Percentiles rank a stretch among this genome's conserved stretches.
phyloP scores from a whole-genome alignment of 1,140 invertebrate genomes.

The Drosophila yakuba region DNA sequence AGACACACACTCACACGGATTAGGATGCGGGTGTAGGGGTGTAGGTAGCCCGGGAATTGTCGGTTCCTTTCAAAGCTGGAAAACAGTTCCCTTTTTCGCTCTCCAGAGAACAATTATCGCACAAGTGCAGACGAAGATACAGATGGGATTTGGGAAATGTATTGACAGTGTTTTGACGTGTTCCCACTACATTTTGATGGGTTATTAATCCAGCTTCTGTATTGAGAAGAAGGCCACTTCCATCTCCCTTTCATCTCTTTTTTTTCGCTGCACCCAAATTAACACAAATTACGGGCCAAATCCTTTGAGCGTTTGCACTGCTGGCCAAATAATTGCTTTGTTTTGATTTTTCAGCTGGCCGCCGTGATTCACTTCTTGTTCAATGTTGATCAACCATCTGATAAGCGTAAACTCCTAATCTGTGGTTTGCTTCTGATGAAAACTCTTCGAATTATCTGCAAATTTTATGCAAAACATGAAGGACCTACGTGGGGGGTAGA shows the following conservation, averaged over 20 bases:
- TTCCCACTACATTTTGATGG: conserved; percentile 63
- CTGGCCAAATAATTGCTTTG: conserved; percentile 23
- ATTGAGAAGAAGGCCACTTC: no score
- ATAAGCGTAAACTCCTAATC: conserved; percentile 34
- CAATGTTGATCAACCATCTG: conserved; percentile 48
- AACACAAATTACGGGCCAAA: conserved; percentile 42
- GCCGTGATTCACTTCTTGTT: conserved; percentile 15
- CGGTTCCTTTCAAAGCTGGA: conserved; percentile 57
- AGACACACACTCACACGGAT: not conserved
- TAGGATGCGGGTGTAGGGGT: conserved; percentile 9
- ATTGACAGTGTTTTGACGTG: conserved; percentile 77
- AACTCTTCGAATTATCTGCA: no score
- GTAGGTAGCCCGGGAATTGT: conserved; percentile 57
- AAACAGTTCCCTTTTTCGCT: conserved; percentile 38
- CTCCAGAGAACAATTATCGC: conserved; percentile 53
- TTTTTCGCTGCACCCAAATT: conserved; percentile 28
- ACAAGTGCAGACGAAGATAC: conserved; percentile 58
- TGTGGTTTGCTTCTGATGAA: conserved; percentile 40
- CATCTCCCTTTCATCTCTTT: not conserved
- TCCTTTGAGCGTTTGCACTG: conserved; percentile 42
- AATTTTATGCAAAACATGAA: no score
- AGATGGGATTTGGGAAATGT: conserved; percentile 35
- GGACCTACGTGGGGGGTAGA: not conserved
- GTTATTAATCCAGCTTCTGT: conserved; percentile 28
- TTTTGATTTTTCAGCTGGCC: conserved; percentile 40